Evolutionary conservation across 2,888 invertebrate species (phyloP), one percentile per base, ranked within the genome.

Genomic region (Cheilosia vernalis): DNA sequence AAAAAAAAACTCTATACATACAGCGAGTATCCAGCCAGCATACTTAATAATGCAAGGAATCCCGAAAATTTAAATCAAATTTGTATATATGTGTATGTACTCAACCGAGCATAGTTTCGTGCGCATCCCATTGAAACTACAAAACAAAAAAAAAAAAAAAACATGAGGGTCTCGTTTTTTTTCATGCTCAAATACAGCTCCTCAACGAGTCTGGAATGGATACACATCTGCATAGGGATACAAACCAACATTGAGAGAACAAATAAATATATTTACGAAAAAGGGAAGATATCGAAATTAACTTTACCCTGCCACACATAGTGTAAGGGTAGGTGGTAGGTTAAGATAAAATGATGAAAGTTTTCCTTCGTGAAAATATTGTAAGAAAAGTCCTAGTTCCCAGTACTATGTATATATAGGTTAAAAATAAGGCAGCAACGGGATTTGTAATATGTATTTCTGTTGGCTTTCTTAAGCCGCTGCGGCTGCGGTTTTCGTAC

Each of bases 221-320:
- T 61, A 53, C 51, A 72, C 61, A 72, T 70, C 69, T 70, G 49
- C 49, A 21, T 3, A 3, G 33, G 37, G 13, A 67, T 53, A 61
- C 67, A 47, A 73, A 60, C 55, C 21, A 63, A 61, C 74, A 40
- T 51, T 55, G 24, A 56, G 49, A 44, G 33, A 76, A 76, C 56
- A 79, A 73, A 79, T 66, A 82, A 17, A 66, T 42, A 17, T 70
- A 78, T 61, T 78, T 73, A 67, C 56, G 51, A 63, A 79, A 67
- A 67, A 63, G 79, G 49, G 67, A 79, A 79, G 73, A 83, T 83
- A 83, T 83, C 73, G 67, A 83, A 83, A 79, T 83, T 73, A 79
- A 79, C 79, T 83, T 79, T 73, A 42, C 56, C 79, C 63, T n/a
- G 53, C 24, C 44, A 56, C 40, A 66, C 42, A 30, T 21, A 5